phyloP scores from a whole-genome alignment of 2,797 vertebrate genomes.

The Alcedo quadribrachys region DNA sequence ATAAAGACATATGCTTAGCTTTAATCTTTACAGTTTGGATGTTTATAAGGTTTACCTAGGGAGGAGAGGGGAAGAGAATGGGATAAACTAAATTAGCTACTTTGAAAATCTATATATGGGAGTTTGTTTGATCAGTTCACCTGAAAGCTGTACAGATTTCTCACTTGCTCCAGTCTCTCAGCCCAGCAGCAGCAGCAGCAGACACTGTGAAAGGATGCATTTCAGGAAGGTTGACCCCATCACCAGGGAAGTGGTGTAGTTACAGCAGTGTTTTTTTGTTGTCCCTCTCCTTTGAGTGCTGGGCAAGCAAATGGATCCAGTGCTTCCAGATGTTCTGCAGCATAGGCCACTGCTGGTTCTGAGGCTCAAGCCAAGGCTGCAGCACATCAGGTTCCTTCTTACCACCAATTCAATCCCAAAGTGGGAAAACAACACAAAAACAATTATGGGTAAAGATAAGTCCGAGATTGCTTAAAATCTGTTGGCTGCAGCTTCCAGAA shows the following conservation, averaged over 20 bases:
- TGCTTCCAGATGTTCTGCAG: background rate
- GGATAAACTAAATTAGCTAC: background rate
- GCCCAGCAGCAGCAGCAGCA: background rate
- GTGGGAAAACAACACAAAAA: background rate
- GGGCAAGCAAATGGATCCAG: background rate
- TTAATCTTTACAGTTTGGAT: constrained; percentile 7
- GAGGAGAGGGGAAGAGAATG: background rate
- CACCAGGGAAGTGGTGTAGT: background rate
- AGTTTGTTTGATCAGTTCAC: background rate
- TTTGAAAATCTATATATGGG: background rate
- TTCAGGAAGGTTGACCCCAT: background rate
- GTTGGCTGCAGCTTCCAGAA: background rate
- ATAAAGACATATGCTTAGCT: background rate
- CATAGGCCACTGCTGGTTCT: background rate
- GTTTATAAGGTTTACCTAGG: background rate
- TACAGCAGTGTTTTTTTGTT: background rate
- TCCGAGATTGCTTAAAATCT: background rate
- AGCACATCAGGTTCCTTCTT: background rate
- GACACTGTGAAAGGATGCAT: background rate
- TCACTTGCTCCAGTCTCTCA: background rate
- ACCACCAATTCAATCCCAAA: background rate
- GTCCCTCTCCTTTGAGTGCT: background rate
- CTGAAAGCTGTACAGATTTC: background rate
- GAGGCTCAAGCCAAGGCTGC: background rate
- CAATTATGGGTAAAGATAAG: background rate